A percentile compares a stretch with the other conserved stretches of the same genome.
phyloP scores from a whole-genome alignment of 1,140 invertebrate species.

The Megalopta genalis region DNA sequence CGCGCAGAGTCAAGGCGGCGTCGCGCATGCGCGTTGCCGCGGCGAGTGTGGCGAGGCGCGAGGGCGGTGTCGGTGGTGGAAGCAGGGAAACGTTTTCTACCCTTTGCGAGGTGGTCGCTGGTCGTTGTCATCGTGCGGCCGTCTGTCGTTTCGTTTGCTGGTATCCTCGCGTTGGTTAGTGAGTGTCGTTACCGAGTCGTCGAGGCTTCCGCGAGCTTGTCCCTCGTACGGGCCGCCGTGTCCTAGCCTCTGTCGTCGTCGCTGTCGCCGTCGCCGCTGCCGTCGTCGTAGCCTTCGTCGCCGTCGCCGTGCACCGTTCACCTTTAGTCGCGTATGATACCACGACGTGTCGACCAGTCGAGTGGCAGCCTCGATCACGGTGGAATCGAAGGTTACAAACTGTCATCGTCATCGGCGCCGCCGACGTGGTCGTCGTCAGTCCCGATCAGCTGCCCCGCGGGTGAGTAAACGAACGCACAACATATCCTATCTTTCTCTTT shows the following conservation, averaged over 20 bases:
- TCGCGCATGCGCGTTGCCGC: conserved; percentile 62
- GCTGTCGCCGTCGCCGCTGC: too few species aligned
- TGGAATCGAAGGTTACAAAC: conserved; percentile 52
- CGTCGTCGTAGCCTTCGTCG: not conserved
- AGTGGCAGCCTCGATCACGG: conserved; percentile 30
- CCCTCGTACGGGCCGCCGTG: not conserved
- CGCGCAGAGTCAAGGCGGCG: conserved; percentile 53
- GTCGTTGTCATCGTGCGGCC: conserved; percentile 36
- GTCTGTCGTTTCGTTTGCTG: conserved; percentile 41
- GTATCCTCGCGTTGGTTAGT: conserved; percentile 29
- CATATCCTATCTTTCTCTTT: conserved; percentile 11
- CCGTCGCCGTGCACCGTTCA: not conserved
- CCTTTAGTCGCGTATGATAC: conserved; percentile 22
- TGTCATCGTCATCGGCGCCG: conserved; percentile 35
- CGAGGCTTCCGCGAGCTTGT: too few species aligned
- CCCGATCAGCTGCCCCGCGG: conserved; percentile 35
- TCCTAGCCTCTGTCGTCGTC: not conserved
- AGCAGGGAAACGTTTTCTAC: conserved; percentile 53
- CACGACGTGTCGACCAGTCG: conserved; percentile 37
- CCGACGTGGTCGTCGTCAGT: conserved; percentile 32
- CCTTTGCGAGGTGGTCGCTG: conserved; percentile 34
- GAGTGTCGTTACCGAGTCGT: conserved; percentile 7
- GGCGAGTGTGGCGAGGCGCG: conserved; percentile 54
- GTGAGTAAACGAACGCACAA: conserved; percentile 36
- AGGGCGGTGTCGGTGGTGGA: conserved; percentile 71